Percentiles rank a stretch among this genome's conserved stretches.
These are phyloP conservation scores for Galagoides demidoff DNA, from an alignment of 2,797 vertebrate species.

Conservation along the genomic window DNA sequence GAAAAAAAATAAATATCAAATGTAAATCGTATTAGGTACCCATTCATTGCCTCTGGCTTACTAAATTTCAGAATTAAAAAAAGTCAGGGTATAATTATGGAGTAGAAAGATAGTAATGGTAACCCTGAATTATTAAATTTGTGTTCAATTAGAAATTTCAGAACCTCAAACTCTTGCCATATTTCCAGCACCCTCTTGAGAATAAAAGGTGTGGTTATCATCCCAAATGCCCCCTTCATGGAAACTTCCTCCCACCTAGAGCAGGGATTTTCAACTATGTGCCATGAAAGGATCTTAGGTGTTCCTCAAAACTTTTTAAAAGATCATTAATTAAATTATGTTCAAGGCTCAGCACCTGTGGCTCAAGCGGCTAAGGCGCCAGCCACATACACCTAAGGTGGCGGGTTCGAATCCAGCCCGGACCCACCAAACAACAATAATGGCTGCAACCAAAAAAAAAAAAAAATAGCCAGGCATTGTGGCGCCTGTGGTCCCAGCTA, in stretches of 20 bases:
- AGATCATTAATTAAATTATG: too few relatives aligned
- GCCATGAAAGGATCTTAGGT: too few relatives aligned
- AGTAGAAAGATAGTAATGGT: not conserved
- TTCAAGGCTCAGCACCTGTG: too few relatives aligned
- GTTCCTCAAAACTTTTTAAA: too few relatives aligned
- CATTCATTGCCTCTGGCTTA: not conserved
- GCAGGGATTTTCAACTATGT: too few relatives aligned
- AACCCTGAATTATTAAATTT: constrained; percentile 1
- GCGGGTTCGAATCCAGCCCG: too few relatives aligned
- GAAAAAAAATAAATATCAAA: constrained; percentile 20
- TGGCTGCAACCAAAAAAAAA: too few relatives aligned
- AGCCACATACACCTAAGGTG: too few relatives aligned
- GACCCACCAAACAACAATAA: too few relatives aligned
- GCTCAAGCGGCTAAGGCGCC: too few relatives aligned
- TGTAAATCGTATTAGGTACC: not conserved
- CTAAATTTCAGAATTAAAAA: not conserved
- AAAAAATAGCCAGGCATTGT: too few relatives aligned
- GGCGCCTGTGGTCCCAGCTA: too few relatives aligned
- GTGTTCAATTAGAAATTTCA: constrained; percentile 15
- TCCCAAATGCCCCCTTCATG: not conserved
- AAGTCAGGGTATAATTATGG: not conserved
- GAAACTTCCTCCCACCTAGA: not conserved
- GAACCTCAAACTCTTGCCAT: not conserved
- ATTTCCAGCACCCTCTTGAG: constrained; percentile 5
- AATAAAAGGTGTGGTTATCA: not conserved